A percentile compares a stretch with the other conserved stretches of the same genome.
Conservation (phyloP, 2,113 vertebrate genomes). For the Pristiophorus japonicus region DNA sequence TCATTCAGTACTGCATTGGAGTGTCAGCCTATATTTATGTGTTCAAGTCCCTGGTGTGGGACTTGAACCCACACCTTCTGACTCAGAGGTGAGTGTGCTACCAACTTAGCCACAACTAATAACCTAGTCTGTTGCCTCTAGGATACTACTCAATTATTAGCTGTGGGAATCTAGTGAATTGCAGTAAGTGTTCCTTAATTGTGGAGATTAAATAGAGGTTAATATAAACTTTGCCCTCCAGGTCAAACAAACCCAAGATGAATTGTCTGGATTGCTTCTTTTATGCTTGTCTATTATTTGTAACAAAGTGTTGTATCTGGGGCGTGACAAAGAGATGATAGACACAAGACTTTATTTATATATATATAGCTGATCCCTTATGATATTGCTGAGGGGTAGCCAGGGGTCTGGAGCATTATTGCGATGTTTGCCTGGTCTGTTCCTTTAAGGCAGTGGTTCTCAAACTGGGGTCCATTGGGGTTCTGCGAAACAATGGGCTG, state of each 20-base stretch:
- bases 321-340: neutral
- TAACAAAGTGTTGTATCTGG: neutral
- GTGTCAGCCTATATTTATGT: too few species aligned
- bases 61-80: too few species aligned
- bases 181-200: neutral
- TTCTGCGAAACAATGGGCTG: too few species aligned
- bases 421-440: neutral
- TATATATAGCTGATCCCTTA: neutral
- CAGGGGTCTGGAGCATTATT: neutral
- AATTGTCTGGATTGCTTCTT: neutral
- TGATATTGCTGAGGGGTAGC: neutral
- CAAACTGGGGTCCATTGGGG: too few species aligned
- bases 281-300: neutral
- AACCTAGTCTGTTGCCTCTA: neutral
- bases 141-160: neutral
- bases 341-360: neutral
- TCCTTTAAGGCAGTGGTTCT: too few species aligned
- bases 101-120: too few species aligned
- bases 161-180: neutral
- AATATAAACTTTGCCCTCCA: neutral
- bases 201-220: neutral
- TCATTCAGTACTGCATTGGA: too few species aligned
- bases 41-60: too few species aligned
- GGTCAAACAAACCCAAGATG: neutral
- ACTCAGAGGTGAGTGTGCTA: too few species aligned